Conservation (phyloP, 2,888 invertebrate species). For the Scelioninae gen. 1 region DNA sequence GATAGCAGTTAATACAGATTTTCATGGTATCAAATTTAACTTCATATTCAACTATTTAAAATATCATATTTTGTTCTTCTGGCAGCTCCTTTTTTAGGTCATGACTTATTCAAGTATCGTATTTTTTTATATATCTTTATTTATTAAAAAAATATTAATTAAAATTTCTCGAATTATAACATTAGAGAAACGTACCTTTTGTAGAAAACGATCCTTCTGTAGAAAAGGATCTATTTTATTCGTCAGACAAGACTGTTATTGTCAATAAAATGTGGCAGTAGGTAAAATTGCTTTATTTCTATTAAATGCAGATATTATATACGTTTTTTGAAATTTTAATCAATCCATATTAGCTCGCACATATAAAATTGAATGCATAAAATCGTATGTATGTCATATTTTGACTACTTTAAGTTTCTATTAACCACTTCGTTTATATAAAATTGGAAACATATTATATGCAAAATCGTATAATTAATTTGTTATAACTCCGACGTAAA, state of each 20-base stretch:
- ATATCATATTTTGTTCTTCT: too few relatives aligned
- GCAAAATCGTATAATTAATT: neutral
- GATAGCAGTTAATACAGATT: too few relatives aligned
- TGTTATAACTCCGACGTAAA: neutral
- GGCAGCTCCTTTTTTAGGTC: too few relatives aligned
- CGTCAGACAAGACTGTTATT: neutral
- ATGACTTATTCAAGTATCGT: too few relatives aligned
- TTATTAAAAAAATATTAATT: too few relatives aligned
- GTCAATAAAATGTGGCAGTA: neutral
- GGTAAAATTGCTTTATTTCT: neutral
- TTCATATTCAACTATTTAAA: too few relatives aligned
- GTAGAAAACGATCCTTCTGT: too few relatives aligned
- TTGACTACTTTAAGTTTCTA: neutral
- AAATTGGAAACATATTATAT: neutral
- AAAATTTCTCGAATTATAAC: too few relatives aligned
- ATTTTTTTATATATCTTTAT: too few relatives aligned
- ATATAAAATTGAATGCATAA: neutral
- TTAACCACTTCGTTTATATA: neutral
- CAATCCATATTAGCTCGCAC: neutral
- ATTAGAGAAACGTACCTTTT: too few relatives aligned
- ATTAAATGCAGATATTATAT: neutral
- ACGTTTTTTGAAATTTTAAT: neutral
- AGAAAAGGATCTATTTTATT: neutral
- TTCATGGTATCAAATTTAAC: too few relatives aligned
- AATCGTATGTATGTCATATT: neutral